Percentiles rank a stretch among this genome's conserved stretches.
phyloP scores from a whole-genome alignment of 2,888 invertebrate species.

The Ectemnius lituratus region DNA sequence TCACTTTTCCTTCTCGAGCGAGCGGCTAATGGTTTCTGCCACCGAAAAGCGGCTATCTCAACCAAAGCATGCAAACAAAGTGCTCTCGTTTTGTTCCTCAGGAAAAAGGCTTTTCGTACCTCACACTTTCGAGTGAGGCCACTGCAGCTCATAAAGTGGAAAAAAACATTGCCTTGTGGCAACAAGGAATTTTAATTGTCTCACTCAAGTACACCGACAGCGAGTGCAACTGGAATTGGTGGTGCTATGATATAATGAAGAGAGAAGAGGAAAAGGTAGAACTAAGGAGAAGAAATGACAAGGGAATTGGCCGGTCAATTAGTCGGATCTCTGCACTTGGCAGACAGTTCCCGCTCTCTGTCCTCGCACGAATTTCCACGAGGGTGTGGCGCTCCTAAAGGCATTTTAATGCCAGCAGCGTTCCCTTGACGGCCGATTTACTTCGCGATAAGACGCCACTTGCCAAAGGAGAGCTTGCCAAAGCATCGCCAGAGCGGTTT shows the following conservation, averaged over 20 bases:
- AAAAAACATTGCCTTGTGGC: no score
- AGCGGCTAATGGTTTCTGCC: conserved; percentile 3
- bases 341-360: conserved; percentile 10
- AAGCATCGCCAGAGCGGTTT: conserved; percentile 23
- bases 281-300: not conserved
- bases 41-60: no score
- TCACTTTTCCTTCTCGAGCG: not conserved
- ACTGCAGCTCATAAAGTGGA: no score
- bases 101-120: no score
- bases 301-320: conserved; percentile 30
- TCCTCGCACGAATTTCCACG: not conserved
- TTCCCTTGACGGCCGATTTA: conserved; percentile 36
- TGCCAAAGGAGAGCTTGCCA: conserved; percentile 39
- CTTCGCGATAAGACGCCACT: conserved; percentile 28
- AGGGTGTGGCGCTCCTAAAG: conserved; percentile 11
- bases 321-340: conserved; percentile 26
- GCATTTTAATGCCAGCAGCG: conserved; percentile 25
- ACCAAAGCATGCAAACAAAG: no score
- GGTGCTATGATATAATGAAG: not conserved
- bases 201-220: no score
- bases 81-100: no score
- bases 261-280: conserved; percentile 2
- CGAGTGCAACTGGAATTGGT: not conserved
- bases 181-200: no score
- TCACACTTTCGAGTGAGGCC: no score